Evolutionary conservation across 1,140 invertebrate species (phyloP).

Genomic region (Cydia splendana): DNA sequence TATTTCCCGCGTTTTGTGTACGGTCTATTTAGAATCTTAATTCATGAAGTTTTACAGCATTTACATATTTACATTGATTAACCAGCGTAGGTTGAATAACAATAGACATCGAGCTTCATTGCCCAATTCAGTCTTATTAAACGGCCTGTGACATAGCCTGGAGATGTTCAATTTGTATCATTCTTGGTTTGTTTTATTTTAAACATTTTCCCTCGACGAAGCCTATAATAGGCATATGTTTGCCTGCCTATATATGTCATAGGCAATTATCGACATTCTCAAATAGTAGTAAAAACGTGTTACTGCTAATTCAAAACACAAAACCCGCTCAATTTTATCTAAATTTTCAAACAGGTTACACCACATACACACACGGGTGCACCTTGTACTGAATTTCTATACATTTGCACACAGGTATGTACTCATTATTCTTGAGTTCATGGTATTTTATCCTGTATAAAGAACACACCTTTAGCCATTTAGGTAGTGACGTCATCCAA

Average conservation of each 20-base stretch:
- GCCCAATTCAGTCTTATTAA: slow-evolving; percentile 21
- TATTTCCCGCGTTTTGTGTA: no score
- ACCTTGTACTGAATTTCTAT: neutral
- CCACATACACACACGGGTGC: no score
- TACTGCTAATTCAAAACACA: no score
- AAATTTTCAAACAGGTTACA: no score
- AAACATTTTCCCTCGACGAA: no score
- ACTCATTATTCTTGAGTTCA: neutral
- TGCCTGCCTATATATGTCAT: no score
- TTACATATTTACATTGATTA: neutral
- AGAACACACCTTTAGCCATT: slow-evolving; percentile 27
- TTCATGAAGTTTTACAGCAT: neutral
- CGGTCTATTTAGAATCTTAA: no score
- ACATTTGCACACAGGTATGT: neutral
- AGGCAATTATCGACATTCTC: no score
- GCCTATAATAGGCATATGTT: no score
- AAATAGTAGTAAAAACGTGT: no score
- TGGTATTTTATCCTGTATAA: slow-evolving; percentile 6
- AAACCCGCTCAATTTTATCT: no score
- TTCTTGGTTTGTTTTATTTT: neutral
- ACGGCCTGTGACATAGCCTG: neutral
- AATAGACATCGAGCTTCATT: slow-evolving; percentile 11
- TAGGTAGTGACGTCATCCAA: slow-evolving; percentile 15
- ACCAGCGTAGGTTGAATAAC: slow-evolving; percentile 4
- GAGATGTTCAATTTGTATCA: neutral